Evolutionary conservation across 1,140 invertebrate species (phyloP), one percentile per base, ranked within the genome.

Genomic region (Mercenaria mercenaria): DNA sequence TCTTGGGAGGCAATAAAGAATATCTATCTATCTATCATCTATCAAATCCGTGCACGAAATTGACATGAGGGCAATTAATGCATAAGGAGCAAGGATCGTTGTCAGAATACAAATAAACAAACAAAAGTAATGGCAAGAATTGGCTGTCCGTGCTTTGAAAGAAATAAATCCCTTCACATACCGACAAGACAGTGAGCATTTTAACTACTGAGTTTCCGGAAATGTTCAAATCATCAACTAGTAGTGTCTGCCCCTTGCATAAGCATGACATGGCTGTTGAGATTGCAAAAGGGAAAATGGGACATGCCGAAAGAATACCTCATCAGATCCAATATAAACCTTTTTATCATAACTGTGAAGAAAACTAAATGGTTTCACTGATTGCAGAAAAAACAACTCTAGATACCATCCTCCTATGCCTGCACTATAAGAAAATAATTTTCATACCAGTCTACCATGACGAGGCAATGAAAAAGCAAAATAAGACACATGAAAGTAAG

Each of bases 281-380:
- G 32, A 67, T 32, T 34, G 29, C 64, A 32, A 67, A 1, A 13
- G 32, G 34, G 13, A 67, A 32, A 11, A 67, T 67, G 3, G n/a
- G 8, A 6, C 64, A 67, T 67, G 29, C 26, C 64, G 15, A 67
- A 32, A 32, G 64, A 11, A 32, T 32, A 67, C n/a, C 32, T 67
- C 3, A 67, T 23, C 64, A 67, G 13, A 32, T 67, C 91, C 10
- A 90, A 47, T 0, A 93, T 37, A n/a, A 0, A 93, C 91, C 18
- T 77, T 64, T 29, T 90, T 82, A 13, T 92, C 86, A 93, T 74
- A 11, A 91, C 87, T 23, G 92, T 92, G 43, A 93, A 91, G 56
- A n/a, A 92, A 93, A 61, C 91, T 67, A n/a, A 34, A 56, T 3
- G 52, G 52, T 56, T 56, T 56, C 15, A 56, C 15, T 56, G 15